Evolutionary conservation across 2,113 vertebrate genomes (phyloP), one percentile per base, ranked within the genome.

Genomic region (mouse (Mus musculus)): DNA sequence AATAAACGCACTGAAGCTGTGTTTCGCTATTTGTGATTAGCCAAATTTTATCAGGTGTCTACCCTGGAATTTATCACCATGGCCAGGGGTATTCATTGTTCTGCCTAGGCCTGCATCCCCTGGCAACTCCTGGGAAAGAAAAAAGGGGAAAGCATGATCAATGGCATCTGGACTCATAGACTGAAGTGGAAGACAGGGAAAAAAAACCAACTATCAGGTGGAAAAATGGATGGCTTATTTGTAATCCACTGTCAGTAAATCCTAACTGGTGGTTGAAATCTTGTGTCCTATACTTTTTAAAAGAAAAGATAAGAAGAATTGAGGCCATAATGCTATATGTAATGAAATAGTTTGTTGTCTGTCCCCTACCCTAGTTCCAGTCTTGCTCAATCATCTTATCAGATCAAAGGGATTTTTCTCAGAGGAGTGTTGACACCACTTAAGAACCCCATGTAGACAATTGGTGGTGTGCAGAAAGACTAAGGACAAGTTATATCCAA

Each of bases 11-110:
- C 11, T 91, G 39, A 33, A 76, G 73, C 78, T 75, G 9, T 84
- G 28, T 92, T 96, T 73, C 39, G 22, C 42, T 96, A 20, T 54
- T 5, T 80, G 72, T 86, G 59, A 81, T 73, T 77, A 33, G 71
- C 52, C 30, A 77, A 12, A 46, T 14, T 80, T 88, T 14, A n/a
- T 33, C 19, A 89, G 20, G 2, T 65, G 5, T 65, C 56, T 87
- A 87, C 8, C 5, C 14, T 7, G 1, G 52, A 69, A 22, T 28
- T 46, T 93, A 2, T n/a, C 26, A 28, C 6, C 59, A 7, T 72
- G 52, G n/a, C 42, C 46, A 49, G 26, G 36, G 54, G 20, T 19
- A 10, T 39, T 19, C 75, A 87, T 1, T 69, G 2, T 1, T 69
- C 56, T 80, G 1, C 78, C 24, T 30, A 75, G 54, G 12, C 10